Evolutionary conservation across 2,888 invertebrate species (phyloP), one percentile per base, ranked within the genome.

Genomic region (Plutella xylostella): DNA sequence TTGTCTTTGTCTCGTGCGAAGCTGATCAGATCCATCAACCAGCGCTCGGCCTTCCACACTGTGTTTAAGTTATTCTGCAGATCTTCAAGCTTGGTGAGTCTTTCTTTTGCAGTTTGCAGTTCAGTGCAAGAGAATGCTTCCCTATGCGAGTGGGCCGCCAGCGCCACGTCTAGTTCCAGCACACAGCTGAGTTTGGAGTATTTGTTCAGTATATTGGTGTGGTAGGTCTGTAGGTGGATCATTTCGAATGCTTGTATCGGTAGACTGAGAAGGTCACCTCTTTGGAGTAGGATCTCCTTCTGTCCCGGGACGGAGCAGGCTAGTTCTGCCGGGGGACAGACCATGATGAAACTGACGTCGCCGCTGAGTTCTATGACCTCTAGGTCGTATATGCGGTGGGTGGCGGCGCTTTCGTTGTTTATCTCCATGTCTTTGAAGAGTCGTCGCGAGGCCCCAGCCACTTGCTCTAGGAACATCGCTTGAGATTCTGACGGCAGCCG

Each of bases 191-290:
- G 85, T 48, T 95, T 90, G 2, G 96, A 93, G 79, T 98, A 98
- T 65, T 94, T 90, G 59, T 92, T 91, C 45, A 98, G 90, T 51
- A 98, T 92, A 55, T 91, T 92, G 42, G 89, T 89, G 65, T 97
- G 96, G 74, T 98, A 99, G 2, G 98, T 97, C 62, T 91, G 92
- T 51, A 98, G 86, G 68, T 98, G 97, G 49, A 97, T 94, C 96
- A 94, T 92, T 86, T 96, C 92, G 61, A 93, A 94, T 0, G 94
- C 94, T 75, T 97, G 96, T 34, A 98, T 92, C 1, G 98, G 97
- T 45, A 98, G 83, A 49, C 95, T 92, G 37, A 94, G 88, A 44
- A 96, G 85, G 65, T 97, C 96, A 4, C 92, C 91, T 46, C 93
- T 88, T 60, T 95, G 92, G 1, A 94, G 84, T 1, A 96, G 85